Evolutionary conservation across 1,140 invertebrate genomes (phyloP).

Genomic region (Oedothorax gibbosus): DNA sequence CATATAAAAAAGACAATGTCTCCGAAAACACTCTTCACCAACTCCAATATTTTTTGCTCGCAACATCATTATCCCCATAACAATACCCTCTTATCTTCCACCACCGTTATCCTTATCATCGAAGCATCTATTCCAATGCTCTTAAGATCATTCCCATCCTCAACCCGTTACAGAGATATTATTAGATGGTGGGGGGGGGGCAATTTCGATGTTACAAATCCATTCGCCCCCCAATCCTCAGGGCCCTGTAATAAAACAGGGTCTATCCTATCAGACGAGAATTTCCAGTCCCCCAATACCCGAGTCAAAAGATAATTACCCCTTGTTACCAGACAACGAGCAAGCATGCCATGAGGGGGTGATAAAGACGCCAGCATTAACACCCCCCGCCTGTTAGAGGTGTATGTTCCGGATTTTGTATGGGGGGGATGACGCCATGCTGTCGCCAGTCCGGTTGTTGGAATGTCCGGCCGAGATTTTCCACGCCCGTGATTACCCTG

Average conservation of each 20-base stretch:
- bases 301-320: slow-evolving; percentile 57
- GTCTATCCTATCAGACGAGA: slow-evolving; percentile 6
- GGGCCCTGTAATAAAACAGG: slow-evolving; percentile 47
- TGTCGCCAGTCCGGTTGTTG: slow-evolving; percentile 43
- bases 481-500: slow-evolving; percentile 55
- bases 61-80: background rate
- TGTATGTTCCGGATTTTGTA: slow-evolving; percentile 27
- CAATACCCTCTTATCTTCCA: background rate
- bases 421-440: slow-evolving; percentile 33
- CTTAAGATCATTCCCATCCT: background rate
- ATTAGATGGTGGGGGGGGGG: slow-evolving; percentile 8
- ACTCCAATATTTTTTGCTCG: background rate
- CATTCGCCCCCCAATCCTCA: slow-evolving; percentile 30
- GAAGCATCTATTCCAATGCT: background rate
- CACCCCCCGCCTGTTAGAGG: slow-evolving; percentile 26
- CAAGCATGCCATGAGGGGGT: slow-evolving; percentile 52
- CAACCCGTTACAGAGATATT: slow-evolving; percentile 15
- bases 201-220: slow-evolving; percentile 32
- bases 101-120: background rate
- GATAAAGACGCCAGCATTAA: slow-evolving; percentile 53
- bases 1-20: too few relatives aligned
- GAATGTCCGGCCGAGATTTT: slow-evolving; percentile 57
- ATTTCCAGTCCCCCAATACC: slow-evolving; percentile 24
- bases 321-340: slow-evolving; percentile 58
- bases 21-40: too few relatives aligned